Base-by-base conservation (phyloP, 2,888 invertebrate genomes). In the Geotrupes spiniger region DNA sequence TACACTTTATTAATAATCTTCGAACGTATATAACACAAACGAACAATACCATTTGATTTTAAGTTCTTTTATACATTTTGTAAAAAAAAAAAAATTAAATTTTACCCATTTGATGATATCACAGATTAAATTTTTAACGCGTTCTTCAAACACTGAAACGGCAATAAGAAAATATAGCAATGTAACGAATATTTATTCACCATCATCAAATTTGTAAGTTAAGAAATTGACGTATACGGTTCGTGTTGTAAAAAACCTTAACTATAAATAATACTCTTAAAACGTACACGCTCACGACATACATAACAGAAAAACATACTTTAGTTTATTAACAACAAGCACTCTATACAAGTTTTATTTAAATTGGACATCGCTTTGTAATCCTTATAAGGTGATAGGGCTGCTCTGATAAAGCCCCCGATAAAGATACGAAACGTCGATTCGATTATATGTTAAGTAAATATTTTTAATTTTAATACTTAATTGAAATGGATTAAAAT, bases 101-200 rank as follows among this genome's bases (percentile, higher is more conserved):
- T 40, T 40, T 40, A 17, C 25, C 39, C 36, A 43, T 39, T 43
- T 49, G 49, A 47, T 42, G 47, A 49, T 49, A 49, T 49, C 49
- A 49, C 49, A 49, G 49, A 43, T 49, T 42, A 49, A 49, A 49
- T 43, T 49, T 48, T 43, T 10, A 33, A 33, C 21, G 21, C 21
- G 21, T 21, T 21, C 3, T 21, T 21, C 6, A 21, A 21, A 21
- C 21, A 21, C 6, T 21, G 21, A 21, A 21, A 6, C 21, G n/a
- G 14, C 3, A 21, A 12, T 27, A 28, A 29, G 28, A 44, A 11
- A 44, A 44, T 43, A 6, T 43, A 43, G 37, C 44, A 38, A 44
- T 38, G 31, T 28, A 36, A 16, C 21, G n/a, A n/a, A n/a, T 36
- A 38, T 15, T 37, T 44, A 38, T 36, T 33, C 26, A 46, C 36